Percentiles rank a stretch among this genome's conserved stretches.
phyloP scores from a whole-genome alignment of 2,888 invertebrate species.

The Ptychoptera albimana region DNA sequence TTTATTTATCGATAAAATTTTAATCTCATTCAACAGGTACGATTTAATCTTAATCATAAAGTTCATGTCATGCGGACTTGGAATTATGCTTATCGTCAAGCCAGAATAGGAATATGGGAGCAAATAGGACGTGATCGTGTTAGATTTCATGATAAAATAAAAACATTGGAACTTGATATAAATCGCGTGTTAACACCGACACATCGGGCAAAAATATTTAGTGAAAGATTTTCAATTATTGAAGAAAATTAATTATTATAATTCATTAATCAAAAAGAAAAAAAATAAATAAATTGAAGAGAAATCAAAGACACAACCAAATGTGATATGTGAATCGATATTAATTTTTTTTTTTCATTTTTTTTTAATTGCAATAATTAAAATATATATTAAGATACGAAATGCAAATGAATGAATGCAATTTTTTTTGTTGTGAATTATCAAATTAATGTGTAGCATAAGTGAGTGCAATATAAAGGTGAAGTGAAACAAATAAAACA shows the following conservation, averaged over 20 bases:
- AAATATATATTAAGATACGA: too few species aligned
- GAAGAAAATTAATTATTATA: not conserved
- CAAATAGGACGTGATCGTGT: conserved; percentile 34
- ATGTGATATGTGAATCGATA: too few species aligned
- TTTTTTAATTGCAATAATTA: too few species aligned
- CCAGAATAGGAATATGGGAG: conserved; percentile 45
- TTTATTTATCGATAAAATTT: not conserved
- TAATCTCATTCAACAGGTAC: conserved; percentile 32
- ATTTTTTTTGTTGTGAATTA: too few species aligned
- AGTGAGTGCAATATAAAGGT: too few species aligned
- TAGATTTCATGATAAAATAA: conserved; percentile 22
- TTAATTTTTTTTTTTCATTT: too few species aligned
- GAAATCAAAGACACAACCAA: too few species aligned
- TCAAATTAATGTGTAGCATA: too few species aligned
- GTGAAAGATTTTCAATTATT: not conserved
- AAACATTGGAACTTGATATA: conserved; percentile 16
- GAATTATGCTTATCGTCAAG: conserved; percentile 42
- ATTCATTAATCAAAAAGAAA: too few species aligned
- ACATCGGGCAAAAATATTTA: conserved; percentile 21
- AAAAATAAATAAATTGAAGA: too few species aligned
- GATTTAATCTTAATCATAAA: conserved; percentile 37
- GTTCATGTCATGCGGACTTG: conserved; percentile 43
- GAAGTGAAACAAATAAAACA: too few species aligned
- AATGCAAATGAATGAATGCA: too few species aligned
- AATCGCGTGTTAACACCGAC: conserved; percentile 19